Evolutionary conservation across 2,888 invertebrate genomes (phyloP).

Genomic region (Petrolisthes manimaculis): DNA sequence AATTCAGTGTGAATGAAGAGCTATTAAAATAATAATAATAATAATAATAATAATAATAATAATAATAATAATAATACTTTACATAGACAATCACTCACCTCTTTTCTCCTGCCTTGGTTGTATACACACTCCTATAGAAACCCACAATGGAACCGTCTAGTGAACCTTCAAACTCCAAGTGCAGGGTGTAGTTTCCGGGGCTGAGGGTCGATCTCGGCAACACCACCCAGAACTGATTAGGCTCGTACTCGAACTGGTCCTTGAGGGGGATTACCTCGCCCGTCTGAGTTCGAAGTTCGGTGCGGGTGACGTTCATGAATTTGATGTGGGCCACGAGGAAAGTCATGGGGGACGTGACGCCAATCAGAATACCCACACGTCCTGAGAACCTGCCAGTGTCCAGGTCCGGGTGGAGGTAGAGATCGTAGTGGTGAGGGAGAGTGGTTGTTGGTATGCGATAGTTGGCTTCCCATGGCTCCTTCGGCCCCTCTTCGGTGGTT

Average conservation of each 20-base stretch:
- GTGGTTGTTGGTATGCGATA: constrained; percentile 76
- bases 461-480: constrained; percentile 68
- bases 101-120: constrained; percentile 58
- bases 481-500: neutral
- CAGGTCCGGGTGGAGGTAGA: constrained; percentile 78
- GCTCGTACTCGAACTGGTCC: constrained; percentile 69
- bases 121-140: constrained; percentile 79
- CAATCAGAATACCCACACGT: constrained; percentile 70
- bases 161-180: constrained; percentile 77
- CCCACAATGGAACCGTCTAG: constrained; percentile 80
- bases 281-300: constrained; percentile 68
- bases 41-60: neutral
- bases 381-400: constrained; percentile 75
- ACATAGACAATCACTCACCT: constrained; percentile 31
- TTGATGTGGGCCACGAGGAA: constrained; percentile 76
- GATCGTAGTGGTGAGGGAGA: constrained; percentile 78
- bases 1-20: no score
- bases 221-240: constrained; percentile 72
- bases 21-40: neutral
- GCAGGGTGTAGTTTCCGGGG: constrained; percentile 72
- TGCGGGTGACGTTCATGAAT: constrained; percentile 73
- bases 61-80: neutral
- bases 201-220: constrained; percentile 67
- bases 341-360: constrained; percentile 68
- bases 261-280: constrained; percentile 56